Conservation (phyloP, 1,140 invertebrate species). For the Lepidurus arcticus region DNA sequence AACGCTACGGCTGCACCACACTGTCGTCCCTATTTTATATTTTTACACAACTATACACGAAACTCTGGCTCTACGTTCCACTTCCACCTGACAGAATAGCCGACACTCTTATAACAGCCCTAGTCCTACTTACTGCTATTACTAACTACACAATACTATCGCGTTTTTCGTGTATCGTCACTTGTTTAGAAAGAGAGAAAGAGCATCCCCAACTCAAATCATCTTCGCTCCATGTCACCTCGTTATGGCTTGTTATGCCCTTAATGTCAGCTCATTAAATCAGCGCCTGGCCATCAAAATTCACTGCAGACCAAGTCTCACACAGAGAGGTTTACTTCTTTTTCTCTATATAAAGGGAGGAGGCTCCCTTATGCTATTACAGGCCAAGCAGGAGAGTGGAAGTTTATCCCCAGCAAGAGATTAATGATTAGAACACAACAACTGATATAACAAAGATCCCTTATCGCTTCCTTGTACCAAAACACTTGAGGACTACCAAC, state of each 20-base stretch:
- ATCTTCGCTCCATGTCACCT: slow-evolving; percentile 13
- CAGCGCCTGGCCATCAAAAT: not conserved
- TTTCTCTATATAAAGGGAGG: not conserved
- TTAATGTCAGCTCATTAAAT: not conserved
- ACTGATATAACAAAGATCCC: too few species aligned
- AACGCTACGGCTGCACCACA: not conserved
- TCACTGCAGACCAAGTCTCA: not conserved
- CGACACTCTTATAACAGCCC: not conserved
- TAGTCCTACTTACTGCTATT: too few species aligned
- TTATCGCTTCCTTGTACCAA: too few species aligned
- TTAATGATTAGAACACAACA: too few species aligned
- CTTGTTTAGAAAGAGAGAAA: not conserved
- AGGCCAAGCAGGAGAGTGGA: not conserved
- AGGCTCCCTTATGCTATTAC: not conserved
- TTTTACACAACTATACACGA: not conserved
- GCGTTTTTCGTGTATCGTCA: not conserved
- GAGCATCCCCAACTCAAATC: not conserved
- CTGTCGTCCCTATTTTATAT: not conserved
- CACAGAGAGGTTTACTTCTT: not conserved
- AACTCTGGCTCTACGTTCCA: not conserved
- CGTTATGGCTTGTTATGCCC: not conserved
- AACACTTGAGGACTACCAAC: too few species aligned
- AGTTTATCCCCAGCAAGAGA: too few species aligned
- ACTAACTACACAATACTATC: not conserved
- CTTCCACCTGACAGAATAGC: not conserved